Evolutionary conservation across 2,888 invertebrate species (phyloP).

Genomic region (Adelphocoris suturalis): DNA sequence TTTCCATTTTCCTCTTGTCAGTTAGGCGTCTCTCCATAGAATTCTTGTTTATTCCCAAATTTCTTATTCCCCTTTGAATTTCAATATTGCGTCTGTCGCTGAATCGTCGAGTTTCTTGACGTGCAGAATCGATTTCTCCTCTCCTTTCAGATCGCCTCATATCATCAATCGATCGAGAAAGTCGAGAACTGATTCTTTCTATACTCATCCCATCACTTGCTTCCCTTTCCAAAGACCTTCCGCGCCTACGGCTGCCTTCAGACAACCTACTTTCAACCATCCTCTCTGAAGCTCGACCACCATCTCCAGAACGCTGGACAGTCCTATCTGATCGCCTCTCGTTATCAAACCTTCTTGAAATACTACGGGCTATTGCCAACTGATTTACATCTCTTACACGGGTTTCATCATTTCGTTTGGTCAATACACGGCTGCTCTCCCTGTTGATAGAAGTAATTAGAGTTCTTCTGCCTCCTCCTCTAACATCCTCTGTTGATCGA

Average conservation of each 20-base stretch:
- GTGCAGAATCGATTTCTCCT: not conserved
- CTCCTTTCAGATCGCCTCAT: not conserved
- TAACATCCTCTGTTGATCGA: not conserved
- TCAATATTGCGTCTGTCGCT: not conserved
- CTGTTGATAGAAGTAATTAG: not conserved
- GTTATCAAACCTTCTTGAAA: not conserved
- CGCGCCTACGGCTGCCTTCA: not conserved
- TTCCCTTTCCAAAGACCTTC: not conserved
- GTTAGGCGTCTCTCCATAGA: not conserved
- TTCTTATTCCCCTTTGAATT: not conserved
- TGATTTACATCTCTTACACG: not conserved
- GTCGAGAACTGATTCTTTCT: not conserved
- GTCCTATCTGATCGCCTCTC: not conserved
- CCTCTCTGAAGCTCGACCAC: not conserved
- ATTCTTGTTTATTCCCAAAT: conserved; percentile 8
- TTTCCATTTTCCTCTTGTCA: not conserved
- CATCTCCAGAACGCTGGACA: not conserved
- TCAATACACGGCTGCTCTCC: not conserved
- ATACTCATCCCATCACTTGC: not conserved
- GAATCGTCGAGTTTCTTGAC: not conserved
- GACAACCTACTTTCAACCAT: not conserved
- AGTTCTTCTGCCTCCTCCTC: not conserved
- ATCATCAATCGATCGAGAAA: not conserved
- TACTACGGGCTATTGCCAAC: too few species aligned
- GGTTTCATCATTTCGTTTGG: not conserved